A percentile compares a stretch with the other conserved stretches of the same genome.
Evolutionary conservation across 2,113 vertebrate species (phyloP).

Genomic region (Opisthocomus hoazin): DNA sequence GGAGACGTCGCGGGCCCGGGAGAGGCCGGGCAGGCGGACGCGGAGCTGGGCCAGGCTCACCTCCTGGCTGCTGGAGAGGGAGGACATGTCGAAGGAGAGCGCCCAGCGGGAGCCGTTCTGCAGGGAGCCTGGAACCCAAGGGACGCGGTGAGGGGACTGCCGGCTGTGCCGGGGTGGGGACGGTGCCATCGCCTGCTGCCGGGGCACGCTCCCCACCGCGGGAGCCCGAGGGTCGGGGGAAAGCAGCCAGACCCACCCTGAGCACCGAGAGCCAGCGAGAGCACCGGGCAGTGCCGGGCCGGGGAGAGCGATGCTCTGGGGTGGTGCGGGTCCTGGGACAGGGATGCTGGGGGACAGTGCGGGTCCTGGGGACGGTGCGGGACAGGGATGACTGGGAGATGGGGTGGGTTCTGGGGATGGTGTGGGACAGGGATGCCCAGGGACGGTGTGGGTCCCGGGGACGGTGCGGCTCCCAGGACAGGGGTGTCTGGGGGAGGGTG

Average conservation of each 20-base stretch:
- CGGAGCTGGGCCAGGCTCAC: conserved; percentile 81
- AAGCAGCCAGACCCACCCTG: neutral
- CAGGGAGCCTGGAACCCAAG: conserved; percentile 68
- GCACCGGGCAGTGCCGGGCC: neutral
- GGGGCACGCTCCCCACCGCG: rapidly evolving
- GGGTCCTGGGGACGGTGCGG: neutral
- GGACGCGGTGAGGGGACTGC: neutral
- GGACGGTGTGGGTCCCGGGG: too few relatives aligned
- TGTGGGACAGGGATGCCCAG: too few relatives aligned
- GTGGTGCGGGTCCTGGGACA: too few relatives aligned
- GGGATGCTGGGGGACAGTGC: neutral
- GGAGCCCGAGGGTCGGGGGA: neutral
- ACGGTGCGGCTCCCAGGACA: rapidly evolving
- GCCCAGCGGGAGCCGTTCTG: conserved; percentile 75
- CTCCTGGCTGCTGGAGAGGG: conserved; percentile 72
- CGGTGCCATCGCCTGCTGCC: rapidly evolving
- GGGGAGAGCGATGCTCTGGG: too few relatives aligned
- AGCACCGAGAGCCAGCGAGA: neutral
- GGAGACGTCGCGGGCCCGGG: conserved; percentile 18
- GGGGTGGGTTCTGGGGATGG: too few relatives aligned
- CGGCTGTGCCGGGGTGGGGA: neutral
- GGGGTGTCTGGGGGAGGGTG: neutral
- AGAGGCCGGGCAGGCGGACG: conserved; percentile 60
- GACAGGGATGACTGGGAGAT: neutral
- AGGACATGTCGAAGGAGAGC: conserved; percentile 84